phyloP scores from a whole-genome alignment of 2,113 vertebrate species.

The Chionodraco myersi region DNA sequence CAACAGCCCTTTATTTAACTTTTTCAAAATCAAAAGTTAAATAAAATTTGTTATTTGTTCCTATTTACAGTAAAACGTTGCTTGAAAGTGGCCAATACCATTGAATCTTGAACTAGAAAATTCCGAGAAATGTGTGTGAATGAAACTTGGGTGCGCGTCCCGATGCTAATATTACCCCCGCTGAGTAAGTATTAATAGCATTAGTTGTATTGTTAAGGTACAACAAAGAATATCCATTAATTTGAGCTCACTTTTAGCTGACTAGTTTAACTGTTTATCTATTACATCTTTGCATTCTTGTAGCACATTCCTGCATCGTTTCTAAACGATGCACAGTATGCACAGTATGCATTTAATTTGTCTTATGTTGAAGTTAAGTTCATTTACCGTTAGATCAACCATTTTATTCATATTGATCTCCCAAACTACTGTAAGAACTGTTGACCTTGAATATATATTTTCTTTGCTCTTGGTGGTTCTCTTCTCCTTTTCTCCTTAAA shows the following conservation, averaged over 20 bases:
- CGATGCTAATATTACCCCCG: no score
- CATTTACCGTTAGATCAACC: background rate
- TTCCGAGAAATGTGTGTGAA: no score
- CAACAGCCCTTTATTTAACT: background rate
- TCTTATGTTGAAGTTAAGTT: background rate
- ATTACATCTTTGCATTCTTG: no score
- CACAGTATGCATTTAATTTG: background rate
- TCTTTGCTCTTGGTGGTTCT: background rate
- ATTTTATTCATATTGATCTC: conserved; percentile 1
- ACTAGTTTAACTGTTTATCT: no score
- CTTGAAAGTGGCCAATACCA: background rate
- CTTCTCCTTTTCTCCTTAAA: background rate
- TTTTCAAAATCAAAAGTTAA: background rate
- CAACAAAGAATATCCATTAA: no score
- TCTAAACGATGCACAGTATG: background rate
- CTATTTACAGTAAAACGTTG: background rate
- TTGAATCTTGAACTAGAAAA: no score
- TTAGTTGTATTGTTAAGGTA: no score
- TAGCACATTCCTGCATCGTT: no score
- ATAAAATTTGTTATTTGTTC: background rate
- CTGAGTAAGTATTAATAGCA: no score
- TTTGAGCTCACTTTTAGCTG: no score
- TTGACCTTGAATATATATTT: background rate
- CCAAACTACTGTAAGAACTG: background rate
- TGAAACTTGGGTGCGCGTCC: no score